These are phyloP conservation scores for Vannuccia rotundouncinata DNA, from an alignment of 2,888 invertebrate species.

Conservation along the genomic window DNA sequence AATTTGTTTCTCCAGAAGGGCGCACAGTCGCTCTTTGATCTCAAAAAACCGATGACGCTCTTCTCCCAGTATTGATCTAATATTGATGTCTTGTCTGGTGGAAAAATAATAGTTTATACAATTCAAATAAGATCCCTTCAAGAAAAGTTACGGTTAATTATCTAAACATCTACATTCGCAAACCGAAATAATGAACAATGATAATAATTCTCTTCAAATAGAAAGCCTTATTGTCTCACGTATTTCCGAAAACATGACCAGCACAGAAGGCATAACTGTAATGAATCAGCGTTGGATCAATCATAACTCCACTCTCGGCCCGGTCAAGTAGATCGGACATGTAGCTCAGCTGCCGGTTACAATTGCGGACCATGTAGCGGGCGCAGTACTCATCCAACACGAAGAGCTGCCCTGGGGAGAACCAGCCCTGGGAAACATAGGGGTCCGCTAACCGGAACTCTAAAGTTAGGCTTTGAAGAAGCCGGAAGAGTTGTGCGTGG, in stretches of 20 bases:
- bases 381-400: slow-evolving; percentile 87
- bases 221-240: neutral
- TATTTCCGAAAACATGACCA: slow-evolving; percentile 94
- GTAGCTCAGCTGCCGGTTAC: slow-evolving; percentile 91
- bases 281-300: slow-evolving; percentile 96
- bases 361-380: slow-evolving; percentile 89
- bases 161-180: no score
- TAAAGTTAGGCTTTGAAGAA: slow-evolving; percentile 81
- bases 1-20: slow-evolving; percentile 90
- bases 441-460: slow-evolving; percentile 93
- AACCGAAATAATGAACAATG: no score
- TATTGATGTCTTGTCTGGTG: slow-evolving; percentile 80
- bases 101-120: slow-evolving; percentile 35
- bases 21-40: slow-evolving; percentile 85
- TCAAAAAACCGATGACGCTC: slow-evolving; percentile 85
- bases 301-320: slow-evolving; percentile 85
- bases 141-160: no score
- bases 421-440: slow-evolving; percentile 99
- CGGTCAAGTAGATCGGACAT: slow-evolving; percentile 85
- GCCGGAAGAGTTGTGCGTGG: slow-evolving; percentile 83
- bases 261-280: slow-evolving; percentile 99
- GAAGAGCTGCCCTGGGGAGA: slow-evolving; percentile 97
- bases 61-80: slow-evolving; percentile 93
- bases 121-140: neutral
- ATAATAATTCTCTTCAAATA: no score